Base-by-base conservation (phyloP, 2,113 vertebrate species). In the Rhinoptilus africanus region DNA sequence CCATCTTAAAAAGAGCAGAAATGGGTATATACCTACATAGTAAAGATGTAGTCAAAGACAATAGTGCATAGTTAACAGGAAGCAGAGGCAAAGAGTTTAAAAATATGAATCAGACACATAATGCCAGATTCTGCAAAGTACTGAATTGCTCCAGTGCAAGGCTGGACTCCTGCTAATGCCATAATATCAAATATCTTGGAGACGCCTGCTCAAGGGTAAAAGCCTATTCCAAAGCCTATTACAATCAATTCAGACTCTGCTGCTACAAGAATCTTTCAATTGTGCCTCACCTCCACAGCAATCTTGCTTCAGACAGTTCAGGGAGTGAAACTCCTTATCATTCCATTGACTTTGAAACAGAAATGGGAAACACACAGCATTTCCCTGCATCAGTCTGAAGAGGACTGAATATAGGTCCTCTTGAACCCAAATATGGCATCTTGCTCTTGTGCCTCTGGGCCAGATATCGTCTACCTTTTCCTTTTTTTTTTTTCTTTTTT, bases 401-500 rank as follows among this genome's bases (percentile, higher is more conserved):
- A 71, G 8, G 20, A 35, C 6, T 60, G 23, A 56, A 32, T 68
- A 51, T 4, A 59, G 23, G 3, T 54, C 23, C 30, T 45, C 35
- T 85, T 78, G 23, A 30, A 64, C 21, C 93, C 47, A 60, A 39
- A 56, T 9, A 32, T 2, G 5, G 5, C 13, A 64, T 51, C 23
- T 84, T 80, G 28, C 14, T 88, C 6, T 30, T 67, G 13, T 67
- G 39, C 27, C 86, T 68, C 57, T 68, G 21, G 28, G 22, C 18
- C 28, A 2, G 22, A 14, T 15, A 54, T 10, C 0, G 2, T 4
- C 2, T 51, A 32, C 2, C 2, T 64, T 8, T 41, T 28, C 30
- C 12, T 22, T 10, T 34, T 56, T 12, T 21, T 12, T 28, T 22
- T 62, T 41, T n/a, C 37, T 28, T 37, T n/a, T 22, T 41, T 30